Conservation (phyloP, 1,140 invertebrate genomes). For the Drosophila bocqueti region DNA sequence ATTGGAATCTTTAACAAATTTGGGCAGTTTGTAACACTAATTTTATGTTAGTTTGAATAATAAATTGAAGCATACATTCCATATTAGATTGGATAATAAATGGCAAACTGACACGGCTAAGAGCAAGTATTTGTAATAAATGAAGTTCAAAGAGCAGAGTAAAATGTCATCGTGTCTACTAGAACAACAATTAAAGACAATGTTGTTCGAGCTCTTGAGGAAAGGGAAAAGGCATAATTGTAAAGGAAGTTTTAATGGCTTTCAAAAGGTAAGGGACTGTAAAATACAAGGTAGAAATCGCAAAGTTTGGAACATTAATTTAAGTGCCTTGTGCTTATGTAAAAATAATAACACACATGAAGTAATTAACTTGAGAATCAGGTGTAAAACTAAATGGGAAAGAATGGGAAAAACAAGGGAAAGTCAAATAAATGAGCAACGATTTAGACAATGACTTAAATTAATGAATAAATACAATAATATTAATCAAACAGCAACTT, state of each 20-base stretch:
- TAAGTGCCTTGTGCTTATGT: not conserved
- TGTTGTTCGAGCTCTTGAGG: not conserved
- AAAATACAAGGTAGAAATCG: not conserved
- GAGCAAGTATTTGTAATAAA: slow-evolving; percentile 1
- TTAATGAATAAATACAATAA: not conserved
- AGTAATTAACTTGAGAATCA: not conserved
- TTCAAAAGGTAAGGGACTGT: too few relatives aligned
- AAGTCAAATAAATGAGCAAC: not conserved
- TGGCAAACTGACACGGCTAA: not conserved
- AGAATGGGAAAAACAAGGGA: not conserved
- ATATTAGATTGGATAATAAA: not conserved
- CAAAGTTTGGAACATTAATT: not conserved
- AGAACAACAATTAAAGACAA: slow-evolving; percentile 4
- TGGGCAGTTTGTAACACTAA: not conserved
- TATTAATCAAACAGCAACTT: not conserved
- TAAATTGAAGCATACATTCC: not conserved
- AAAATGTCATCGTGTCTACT: not conserved
- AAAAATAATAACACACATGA: not conserved
- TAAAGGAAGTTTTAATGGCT: slow-evolving; percentile 1
- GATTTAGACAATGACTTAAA: not conserved
- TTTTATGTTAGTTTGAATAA: not conserved
- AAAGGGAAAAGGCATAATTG: not conserved
- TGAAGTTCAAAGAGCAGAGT: not conserved
- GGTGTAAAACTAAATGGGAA: not conserved
- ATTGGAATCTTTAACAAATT: slow-evolving; percentile 2